Percentiles rank a stretch among this genome's conserved stretches.
These are phyloP conservation scores for Troglohyphantes excavatus DNA, from an alignment of 2,888 invertebrate genomes.

Conservation along the genomic window DNA sequence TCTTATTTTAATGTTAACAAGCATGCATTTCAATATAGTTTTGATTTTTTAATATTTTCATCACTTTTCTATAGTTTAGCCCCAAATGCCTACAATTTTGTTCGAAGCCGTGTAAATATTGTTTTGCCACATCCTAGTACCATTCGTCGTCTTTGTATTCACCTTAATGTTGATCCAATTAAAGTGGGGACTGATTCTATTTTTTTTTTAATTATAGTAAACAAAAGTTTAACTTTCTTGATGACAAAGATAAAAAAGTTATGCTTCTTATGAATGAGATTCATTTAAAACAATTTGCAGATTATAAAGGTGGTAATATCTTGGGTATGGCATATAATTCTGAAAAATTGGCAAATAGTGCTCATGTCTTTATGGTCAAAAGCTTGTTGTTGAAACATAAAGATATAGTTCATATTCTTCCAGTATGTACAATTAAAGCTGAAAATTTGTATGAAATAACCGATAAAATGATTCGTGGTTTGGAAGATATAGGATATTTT, in stretches of 20 bases:
- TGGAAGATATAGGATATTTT: too few species aligned
- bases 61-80: constrained; percentile 16
- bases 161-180: constrained; percentile 5
- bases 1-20: constrained; percentile 1
- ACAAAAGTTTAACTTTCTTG: constrained; percentile 16
- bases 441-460: too few species aligned
- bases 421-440: too few species aligned
- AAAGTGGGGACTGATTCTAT: background rate
- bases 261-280: constrained; percentile 15
- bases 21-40: constrained; percentile 2
- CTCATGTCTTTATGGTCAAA: constrained; percentile 5
- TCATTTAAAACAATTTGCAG: constrained; percentile 17
- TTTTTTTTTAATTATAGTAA: background rate
- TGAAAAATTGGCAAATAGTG: constrained; percentile 16
- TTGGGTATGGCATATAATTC: constrained; percentile 30
- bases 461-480: too few species aligned
- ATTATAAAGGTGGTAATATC: background rate
- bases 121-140: too few species aligned
- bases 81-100: background rate
- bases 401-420: too few species aligned
- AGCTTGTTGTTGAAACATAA: constrained; percentile 1
- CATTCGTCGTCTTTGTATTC: too few species aligned
- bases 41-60: constrained; percentile 12
- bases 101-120: too few species aligned
- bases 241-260: constrained; percentile 11